phyloP scores from a whole-genome alignment of 2,888 invertebrate species.

The Napeogenes inachia region DNA sequence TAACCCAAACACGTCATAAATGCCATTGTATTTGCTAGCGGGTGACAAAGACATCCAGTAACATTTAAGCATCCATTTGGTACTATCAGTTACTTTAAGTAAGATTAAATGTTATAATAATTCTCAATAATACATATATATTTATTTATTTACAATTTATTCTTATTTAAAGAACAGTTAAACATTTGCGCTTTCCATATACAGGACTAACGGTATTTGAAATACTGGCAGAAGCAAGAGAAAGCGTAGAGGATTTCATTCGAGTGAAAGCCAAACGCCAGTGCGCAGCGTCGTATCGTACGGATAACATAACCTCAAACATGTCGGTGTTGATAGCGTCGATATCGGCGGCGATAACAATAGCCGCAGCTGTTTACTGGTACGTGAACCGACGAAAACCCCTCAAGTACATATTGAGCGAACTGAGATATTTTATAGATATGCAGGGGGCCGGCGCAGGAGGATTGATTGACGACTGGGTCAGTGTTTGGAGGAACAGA shows the following conservation, averaged over 20 bases:
- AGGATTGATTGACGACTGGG: conserved; percentile 78
- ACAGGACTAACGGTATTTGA: conserved; percentile 64
- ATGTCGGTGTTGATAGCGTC: conserved; percentile 45
- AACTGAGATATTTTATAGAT: conserved; percentile 72
- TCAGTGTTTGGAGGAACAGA: conserved; percentile 76
- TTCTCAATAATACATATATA: neutral
- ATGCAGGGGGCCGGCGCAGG: conserved; percentile 79
- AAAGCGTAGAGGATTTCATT: conserved; percentile 68
- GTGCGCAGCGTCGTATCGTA: conserved; percentile 55
- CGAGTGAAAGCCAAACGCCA: conserved; percentile 64
- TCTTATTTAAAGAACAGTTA: conserved; percentile 35
- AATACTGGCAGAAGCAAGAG: conserved; percentile 58
- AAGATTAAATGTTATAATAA: neutral
- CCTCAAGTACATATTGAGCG: conserved; percentile 69
- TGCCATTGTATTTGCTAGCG: conserved; percentile 16
- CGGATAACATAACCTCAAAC: conserved; percentile 55
- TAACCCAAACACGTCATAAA: conserved; percentile 24
- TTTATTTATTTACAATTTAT: neutral
- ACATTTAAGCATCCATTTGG: conserved; percentile 15
- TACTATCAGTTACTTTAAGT: conserved; percentile 4
- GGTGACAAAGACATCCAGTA: conserved; percentile 21
- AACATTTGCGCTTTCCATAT: conserved; percentile 22
- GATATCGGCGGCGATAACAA: conserved; percentile 37
- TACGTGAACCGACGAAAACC: conserved; percentile 75
- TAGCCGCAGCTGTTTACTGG: conserved; percentile 59